Evolutionary conservation across 2,888 invertebrate species (phyloP), one percentile per base, ranked within the genome.

Genomic region (Agonum fuliginosum): DNA sequence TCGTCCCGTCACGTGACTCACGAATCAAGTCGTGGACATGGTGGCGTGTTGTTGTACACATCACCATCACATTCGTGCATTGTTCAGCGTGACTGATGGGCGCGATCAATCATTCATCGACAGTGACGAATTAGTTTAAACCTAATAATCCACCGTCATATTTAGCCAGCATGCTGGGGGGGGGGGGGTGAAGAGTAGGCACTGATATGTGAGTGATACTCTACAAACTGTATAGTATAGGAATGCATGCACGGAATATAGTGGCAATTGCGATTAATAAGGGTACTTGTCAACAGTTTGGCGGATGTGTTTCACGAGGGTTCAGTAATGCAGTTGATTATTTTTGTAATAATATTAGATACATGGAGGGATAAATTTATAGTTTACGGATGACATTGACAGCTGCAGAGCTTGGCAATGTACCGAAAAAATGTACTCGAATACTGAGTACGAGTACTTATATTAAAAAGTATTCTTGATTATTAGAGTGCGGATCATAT

Each of bases 51-150:
- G 54, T 22, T 54, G 54, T 54, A 54, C 30, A 62, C 58, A 62
- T 62, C 58, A 62, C 14, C 58, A 62, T 12, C 30, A 6, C 12
- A 14, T 75, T 67, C 67, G 46, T 30, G 67, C 41, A 75, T 67
- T 75, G 75, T 75, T 75, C 65, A 20, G 27, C 17, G 51, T 75
- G 75, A 75, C 30, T 75, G 75, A 75, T 75, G 75, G 51, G 51
- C 20, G 17, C 37, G 65, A 75, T 75, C 75, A 75, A 75, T 75
- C 75, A 75, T 75, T 30, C 34, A 75, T 75, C 51, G 75, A 75
- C 75, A 75, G 75, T 75, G 75, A 75, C 75, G 75, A 75, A 75
- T 75, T 75, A 75, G 75, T 67, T 67, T 46, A 75, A 75, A 67
- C 48, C 75, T 75, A 75, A 75, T 75, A 75, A 75, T 75, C 75